Evolutionary conservation across 2,888 invertebrate genomes (phyloP).

Genomic region (Junonia oenone): DNA sequence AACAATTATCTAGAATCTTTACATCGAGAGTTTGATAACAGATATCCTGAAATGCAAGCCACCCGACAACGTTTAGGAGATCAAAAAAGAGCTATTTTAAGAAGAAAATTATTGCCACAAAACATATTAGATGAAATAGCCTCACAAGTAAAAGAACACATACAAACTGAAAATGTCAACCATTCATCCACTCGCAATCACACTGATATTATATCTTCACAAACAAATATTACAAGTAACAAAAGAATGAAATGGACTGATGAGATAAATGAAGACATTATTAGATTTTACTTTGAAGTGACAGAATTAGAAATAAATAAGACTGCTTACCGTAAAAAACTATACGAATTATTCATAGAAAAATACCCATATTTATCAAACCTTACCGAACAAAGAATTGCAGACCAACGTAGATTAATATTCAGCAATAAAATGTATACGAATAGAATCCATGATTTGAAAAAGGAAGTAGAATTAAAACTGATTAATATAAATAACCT

Average conservation of each 20-base stretch:
- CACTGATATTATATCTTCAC: neutral
- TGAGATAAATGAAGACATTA: constrained; percentile 24
- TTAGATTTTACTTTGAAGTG: constrained; percentile 19
- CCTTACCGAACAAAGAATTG: too few species aligned
- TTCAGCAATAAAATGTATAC: constrained; percentile 19
- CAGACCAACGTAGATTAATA: constrained; percentile 23
- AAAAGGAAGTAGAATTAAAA: too few species aligned
- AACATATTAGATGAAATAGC: too few species aligned
- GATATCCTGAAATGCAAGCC: constrained; percentile 26
- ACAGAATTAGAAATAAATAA: constrained; percentile 19
- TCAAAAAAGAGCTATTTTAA: too few species aligned
- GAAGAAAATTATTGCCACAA: too few species aligned
- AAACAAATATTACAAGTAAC: neutral
- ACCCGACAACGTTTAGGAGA: too few species aligned
- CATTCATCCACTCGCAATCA: neutral
- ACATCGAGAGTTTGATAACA: constrained; percentile 20
- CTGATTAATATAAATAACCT: too few species aligned
- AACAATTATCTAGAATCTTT: constrained; percentile 16
- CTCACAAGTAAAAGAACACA: too few species aligned
- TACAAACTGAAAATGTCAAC: constrained; percentile 1
- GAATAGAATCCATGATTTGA: too few species aligned
- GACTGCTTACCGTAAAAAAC: constrained; percentile 19
- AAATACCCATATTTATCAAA: too few species aligned
- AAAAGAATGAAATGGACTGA: constrained; percentile 18
- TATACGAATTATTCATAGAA: constrained; percentile 12